Evolutionary conservation across 2,888 invertebrate genomes (phyloP), one percentile per base, ranked within the genome.

Genomic region (Sycophila texana): DNA sequence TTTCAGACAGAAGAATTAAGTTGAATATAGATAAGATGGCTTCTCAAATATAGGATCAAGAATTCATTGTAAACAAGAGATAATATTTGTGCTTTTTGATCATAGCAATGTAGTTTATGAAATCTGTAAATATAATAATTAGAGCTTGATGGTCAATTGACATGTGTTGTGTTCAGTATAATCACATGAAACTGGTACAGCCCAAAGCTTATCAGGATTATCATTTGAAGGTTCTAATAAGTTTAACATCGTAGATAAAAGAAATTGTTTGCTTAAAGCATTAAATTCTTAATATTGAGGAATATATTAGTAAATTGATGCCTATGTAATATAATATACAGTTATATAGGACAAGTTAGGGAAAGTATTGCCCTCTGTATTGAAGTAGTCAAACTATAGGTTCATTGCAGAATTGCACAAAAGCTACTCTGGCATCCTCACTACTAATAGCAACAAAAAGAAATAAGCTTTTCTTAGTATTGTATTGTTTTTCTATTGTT

Each of bases 331-430:
- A 47, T 53, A 68, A 75, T 75, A 63, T 76, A 74, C 66, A 80
- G 74, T 77, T 80, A 71, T 76, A 76, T 72, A 61, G 47, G 63
- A 67, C 30, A 22, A 67, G 39, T 16, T 7, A 16, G 49, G 26
- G 79, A 77, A 79, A 81, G 79, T 79, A 81, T 79, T 73, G 81
- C 81, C 81, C 81, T 79, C 81, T 81, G 22, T 74, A 61, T 81
- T 81, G 76, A 81, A 81, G 79, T 77, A 81, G 79, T 76, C 10
- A 30, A 81, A 81, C 81, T 81, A 79, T 63, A 71, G 26, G 4
- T 51, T 78, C 60, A 76, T 71, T 76, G 77, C 68, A 81, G 47
- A 79, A 66, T 66, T 79, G 58, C 72, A 74, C 70, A 73, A 61
- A 77, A 74, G 68, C 63, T 60, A 18, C 67, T 74, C 22, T 72